phyloP scores from a whole-genome alignment of 2,113 vertebrate species.

The Pygathrix nemaeus region DNA sequence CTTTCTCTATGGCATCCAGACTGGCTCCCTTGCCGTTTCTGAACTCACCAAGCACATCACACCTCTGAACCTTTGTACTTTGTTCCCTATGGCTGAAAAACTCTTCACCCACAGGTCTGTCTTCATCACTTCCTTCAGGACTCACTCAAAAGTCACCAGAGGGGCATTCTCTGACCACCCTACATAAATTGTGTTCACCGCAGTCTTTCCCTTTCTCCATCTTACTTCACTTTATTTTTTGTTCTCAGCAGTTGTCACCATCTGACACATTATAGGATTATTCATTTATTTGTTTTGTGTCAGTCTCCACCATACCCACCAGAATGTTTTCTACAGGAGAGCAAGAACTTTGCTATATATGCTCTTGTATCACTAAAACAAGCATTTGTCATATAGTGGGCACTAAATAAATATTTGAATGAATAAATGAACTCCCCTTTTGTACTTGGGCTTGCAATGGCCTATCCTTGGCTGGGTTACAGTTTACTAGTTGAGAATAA shows the following conservation, averaged over 20 bases:
- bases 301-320: neutral
- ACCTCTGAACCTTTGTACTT: neutral
- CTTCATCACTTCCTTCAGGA: neutral
- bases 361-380: constrained; percentile 39
- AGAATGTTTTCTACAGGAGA: neutral
- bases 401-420: constrained; percentile 43
- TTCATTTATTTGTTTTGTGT: constrained; percentile 9
- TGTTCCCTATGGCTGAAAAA: neutral
- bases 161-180: neutral
- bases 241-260: neutral
- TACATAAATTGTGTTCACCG: neutral
- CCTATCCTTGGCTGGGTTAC: neutral
- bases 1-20: neutral
- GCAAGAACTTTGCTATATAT: neutral
- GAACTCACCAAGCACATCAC: neutral
- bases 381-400: neutral
- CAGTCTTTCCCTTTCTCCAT: neutral
- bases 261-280: neutral
- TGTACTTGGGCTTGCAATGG: neutral
- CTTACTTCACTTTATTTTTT: neutral
- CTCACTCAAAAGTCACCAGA: neutral
- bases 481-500: constrained; percentile 21
- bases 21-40: neutral
- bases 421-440: constrained; percentile 13
- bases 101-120: neutral